Conservation (phyloP, 1,140 invertebrate species). For the Camponotus floridanus region DNA sequence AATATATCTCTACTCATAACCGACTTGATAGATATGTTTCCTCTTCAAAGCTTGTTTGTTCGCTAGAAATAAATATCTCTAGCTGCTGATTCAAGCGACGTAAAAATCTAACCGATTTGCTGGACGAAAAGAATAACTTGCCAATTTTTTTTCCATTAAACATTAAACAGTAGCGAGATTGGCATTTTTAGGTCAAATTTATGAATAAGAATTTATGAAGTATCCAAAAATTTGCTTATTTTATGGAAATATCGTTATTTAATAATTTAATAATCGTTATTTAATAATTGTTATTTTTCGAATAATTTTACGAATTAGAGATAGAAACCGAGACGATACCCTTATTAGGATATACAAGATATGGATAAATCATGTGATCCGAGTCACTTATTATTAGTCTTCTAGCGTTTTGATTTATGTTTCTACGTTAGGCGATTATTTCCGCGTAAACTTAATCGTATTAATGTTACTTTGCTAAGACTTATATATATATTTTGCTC, state of each 20-base stretch:
- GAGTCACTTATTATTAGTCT: conserved; percentile 21
- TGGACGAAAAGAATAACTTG: neutral
- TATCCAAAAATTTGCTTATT: neutral
- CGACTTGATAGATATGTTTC: conserved; percentile 70
- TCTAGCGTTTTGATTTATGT: conserved; percentile 46
- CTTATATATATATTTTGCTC: neutral
- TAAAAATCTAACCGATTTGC: neutral
- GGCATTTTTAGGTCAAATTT: conserved; percentile 34
- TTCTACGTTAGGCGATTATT: conserved; percentile 30
- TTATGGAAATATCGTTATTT: neutral
- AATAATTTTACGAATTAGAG: neutral
- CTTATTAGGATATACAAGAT: conserved; percentile 4
- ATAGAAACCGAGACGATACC: neutral
- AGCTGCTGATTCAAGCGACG: conserved; percentile 1
- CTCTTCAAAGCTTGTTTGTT: conserved; percentile 60
- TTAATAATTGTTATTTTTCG: neutral
- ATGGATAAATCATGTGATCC: conserved; percentile 4
- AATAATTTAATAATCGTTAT: too few species aligned
- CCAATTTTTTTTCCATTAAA: conserved; percentile 23
- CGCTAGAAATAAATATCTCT: conserved; percentile 28
- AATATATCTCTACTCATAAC: conserved; percentile 75
- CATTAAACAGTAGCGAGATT: neutral
- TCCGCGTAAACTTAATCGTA: neutral
- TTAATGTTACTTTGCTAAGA: neutral
- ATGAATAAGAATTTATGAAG: neutral